phyloP scores from a whole-genome alignment of 2,113 vertebrate species.

The Abramis brama region DNA sequence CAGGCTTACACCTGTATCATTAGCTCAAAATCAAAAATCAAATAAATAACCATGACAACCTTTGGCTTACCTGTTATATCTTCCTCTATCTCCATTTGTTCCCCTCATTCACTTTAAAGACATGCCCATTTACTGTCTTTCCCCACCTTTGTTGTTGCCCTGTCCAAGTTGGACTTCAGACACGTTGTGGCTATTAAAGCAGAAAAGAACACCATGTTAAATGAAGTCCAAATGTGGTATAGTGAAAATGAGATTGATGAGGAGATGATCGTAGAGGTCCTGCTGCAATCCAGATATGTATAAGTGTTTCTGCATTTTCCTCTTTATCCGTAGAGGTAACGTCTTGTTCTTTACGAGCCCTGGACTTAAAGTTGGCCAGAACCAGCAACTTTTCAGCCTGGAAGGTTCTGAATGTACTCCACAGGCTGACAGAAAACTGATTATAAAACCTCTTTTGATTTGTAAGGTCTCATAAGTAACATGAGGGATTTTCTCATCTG shows the following conservation, averaged over 20 bases:
- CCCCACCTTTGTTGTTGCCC: neutral
- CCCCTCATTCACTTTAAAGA: slow-evolving; percentile 41
- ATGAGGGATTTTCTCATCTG: neutral
- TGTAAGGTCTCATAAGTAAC: slow-evolving; percentile 5
- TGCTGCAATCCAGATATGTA: slow-evolving; percentile 26
- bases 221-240: slow-evolving; percentile 62
- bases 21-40: no score
- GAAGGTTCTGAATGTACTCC: slow-evolving; percentile 35
- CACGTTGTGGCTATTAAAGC: slow-evolving; percentile 31
- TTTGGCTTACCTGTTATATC: slow-evolving; percentile 15
- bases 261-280: slow-evolving; percentile 46
- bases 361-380: slow-evolving; percentile 30
- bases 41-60: neutral
- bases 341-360: slow-evolving; percentile 24
- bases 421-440: slow-evolving; percentile 27
- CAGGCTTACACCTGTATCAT: neutral
- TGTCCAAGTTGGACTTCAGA: slow-evolving; percentile 43
- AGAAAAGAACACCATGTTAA: slow-evolving; percentile 53
- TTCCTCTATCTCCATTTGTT: slow-evolving; percentile 26
- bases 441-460: slow-evolving; percentile 23
- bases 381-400: slow-evolving; percentile 19
- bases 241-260: slow-evolving; percentile 56
- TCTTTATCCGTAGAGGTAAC: slow-evolving; percentile 24
- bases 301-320: slow-evolving; percentile 31
- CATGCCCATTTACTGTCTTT: slow-evolving; percentile 47